phyloP scores from a whole-genome alignment of 2,888 invertebrate species.

The Cosmia pyralina region DNA sequence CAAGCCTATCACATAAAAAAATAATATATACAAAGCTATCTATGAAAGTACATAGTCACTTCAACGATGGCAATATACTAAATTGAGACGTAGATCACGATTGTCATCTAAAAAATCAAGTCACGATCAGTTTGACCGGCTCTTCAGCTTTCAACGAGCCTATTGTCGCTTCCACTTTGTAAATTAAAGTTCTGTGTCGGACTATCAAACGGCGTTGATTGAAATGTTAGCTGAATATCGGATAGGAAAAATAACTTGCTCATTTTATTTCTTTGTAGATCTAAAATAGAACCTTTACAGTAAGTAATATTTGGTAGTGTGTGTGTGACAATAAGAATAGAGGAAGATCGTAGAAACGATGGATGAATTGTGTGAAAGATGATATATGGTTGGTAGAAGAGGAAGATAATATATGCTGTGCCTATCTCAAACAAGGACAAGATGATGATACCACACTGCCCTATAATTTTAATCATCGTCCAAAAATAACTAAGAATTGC shows the following conservation, averaged over 20 bases:
- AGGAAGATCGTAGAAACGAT: background rate
- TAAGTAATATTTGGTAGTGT: too few relatives aligned
- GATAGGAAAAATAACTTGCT: conserved; percentile 5
- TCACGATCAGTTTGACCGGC: conserved; percentile 66
- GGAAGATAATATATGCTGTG: background rate
- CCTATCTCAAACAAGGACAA: background rate
- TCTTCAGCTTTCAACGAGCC: conserved; percentile 55
- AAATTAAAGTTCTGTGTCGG: conserved; percentile 33
- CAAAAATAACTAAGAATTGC: background rate
- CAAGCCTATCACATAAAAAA: conserved; percentile 7
- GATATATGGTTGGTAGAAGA: background rate
- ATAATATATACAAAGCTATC: conserved; percentile 4
- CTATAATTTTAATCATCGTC: background rate
- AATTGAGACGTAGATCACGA: conserved; percentile 57
- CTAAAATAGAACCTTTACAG: background rate
- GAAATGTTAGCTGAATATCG: conserved; percentile 39
- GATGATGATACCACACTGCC: background rate
- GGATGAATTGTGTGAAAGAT: background rate
- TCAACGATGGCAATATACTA: conserved; percentile 42
- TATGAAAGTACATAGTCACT: conserved; percentile 40
- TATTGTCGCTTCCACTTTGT: conserved; percentile 46
- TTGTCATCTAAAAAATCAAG: conserved; percentile 64
- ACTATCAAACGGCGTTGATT: conserved; percentile 46
- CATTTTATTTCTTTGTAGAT: background rate
- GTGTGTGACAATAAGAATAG: background rate